Evolutionary conservation across 2,797 vertebrate species (phyloP).

Genomic region (Notoglanidium macrostoma): DNA sequence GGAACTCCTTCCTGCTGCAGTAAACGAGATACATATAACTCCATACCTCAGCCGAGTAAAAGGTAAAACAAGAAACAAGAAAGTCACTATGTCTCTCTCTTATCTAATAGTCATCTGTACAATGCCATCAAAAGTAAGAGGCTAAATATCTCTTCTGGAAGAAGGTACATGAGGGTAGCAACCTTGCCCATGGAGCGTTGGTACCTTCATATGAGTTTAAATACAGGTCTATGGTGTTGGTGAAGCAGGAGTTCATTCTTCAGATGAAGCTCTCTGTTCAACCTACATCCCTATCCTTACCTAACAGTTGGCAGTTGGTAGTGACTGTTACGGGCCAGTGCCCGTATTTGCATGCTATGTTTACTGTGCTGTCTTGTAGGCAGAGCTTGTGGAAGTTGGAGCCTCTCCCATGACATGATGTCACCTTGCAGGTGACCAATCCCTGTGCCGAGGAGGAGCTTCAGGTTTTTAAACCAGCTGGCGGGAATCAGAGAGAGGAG

Average conservation of each 20-base stretch:
- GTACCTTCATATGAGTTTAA: neutral
- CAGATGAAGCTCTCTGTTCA: neutral
- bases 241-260: neutral
- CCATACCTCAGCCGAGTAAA: neutral
- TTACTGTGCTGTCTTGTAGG: too few species aligned
- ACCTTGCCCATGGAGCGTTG: neutral
- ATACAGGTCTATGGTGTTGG: neutral
- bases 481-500: too few species aligned
- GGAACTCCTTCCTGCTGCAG: neutral
- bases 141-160: neutral
- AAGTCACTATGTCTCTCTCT: neutral
- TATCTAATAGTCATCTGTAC: neutral
- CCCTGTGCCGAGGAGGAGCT: too few species aligned
- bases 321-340: too few species aligned
- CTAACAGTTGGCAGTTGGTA: too few species aligned
- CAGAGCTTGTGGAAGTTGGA: too few species aligned
- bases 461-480: too few species aligned
- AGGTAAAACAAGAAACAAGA: neutral
- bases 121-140: neutral
- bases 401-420: too few species aligned
- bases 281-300: neutral
- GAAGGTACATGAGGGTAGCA: too few species aligned
- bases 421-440: too few species aligned
- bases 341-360: too few species aligned
- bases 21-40: neutral